Evolutionary conservation across 1,140 invertebrate species (phyloP), one percentile per base, ranked within the genome.

Genomic region (Thereuonema tuberculata): DNA sequence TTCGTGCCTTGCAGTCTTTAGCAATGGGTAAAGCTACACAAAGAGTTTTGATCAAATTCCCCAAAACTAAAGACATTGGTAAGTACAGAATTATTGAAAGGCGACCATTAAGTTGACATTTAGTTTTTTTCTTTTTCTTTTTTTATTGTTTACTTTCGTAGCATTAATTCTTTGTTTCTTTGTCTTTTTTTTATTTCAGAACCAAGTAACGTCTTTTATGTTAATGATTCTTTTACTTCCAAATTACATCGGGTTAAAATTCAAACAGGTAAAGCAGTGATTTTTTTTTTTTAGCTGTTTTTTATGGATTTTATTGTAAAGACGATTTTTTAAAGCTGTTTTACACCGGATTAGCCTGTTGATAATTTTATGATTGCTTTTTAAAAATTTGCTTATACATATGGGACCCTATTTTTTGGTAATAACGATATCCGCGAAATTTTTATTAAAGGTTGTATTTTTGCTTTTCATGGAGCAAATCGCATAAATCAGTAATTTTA

Each of bases 21-120:
- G 93, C 95, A 15, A 92, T 99, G 82, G 95, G 96, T 17, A 99
- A 99, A 80, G 83, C 90, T n/a, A 85, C 89, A 14, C 96, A 99
- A 74, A 80, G 96, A 68, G 85, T 99, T 65, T 80, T 99, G 31
- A 83, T 94, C 61, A 97, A 98, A 71, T 85, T 86, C 72, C 94
- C 94, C 25, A 83, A 84, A 71, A 94, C 90, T 47, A 98, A 98
- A 77, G 95, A 99, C 70, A 98, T 98, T 65, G 75, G 75, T 76
- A 67, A 67, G 61, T 37, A 9, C 31, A 17, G 17, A 17, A 9
- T 17, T 37, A 37, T 9, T 37, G 17, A 17, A 37, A 37, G 31
- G 17, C 31, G 17, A 9, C 5, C 5, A 37, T 37, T 37, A 37
- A 37, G 5, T 37, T 37, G 17, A 37, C 9, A 50, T 50, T 50